A percentile compares a stretch with the other conserved stretches of the same genome.
Conservation (phyloP, 2,113 vertebrate species). For the Falcunculus frontatus region DNA sequence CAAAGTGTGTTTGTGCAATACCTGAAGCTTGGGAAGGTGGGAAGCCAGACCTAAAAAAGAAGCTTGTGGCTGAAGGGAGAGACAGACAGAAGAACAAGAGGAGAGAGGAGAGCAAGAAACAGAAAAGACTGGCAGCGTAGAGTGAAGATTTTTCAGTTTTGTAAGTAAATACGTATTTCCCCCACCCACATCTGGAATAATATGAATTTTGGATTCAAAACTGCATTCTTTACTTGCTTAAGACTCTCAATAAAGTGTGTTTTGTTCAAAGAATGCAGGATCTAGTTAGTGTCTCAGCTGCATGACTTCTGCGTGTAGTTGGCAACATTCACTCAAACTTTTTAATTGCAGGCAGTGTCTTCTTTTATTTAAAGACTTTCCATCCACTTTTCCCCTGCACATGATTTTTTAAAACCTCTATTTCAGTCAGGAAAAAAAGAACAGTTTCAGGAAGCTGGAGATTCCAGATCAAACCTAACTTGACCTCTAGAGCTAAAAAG, state of each 20-base stretch:
- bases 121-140: neutral
- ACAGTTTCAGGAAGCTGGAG: neutral
- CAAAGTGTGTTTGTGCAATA: neutral
- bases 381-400: neutral
- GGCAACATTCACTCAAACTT: neutral
- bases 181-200: constrained; percentile 57
- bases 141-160: constrained; percentile 11
- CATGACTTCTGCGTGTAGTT: neutral
- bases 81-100: neutral
- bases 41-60: neutral
- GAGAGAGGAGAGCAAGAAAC: neutral
- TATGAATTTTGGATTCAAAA: constrained; percentile 47
- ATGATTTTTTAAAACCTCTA: neutral
- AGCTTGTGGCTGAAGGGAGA: neutral
- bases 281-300: neutral
- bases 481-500: neutral
- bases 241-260: constrained; percentile 32
- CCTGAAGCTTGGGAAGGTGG: neutral
- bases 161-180: constrained; percentile 8
- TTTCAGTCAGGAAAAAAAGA: neutral
- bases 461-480: neutral
- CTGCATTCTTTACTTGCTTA: constrained; percentile 45
- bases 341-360: neutral
- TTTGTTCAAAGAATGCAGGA: neutral
- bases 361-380: neutral